phyloP scores from a whole-genome alignment of 92 coral and sea anemone species.

The Metridium senile region DNA sequence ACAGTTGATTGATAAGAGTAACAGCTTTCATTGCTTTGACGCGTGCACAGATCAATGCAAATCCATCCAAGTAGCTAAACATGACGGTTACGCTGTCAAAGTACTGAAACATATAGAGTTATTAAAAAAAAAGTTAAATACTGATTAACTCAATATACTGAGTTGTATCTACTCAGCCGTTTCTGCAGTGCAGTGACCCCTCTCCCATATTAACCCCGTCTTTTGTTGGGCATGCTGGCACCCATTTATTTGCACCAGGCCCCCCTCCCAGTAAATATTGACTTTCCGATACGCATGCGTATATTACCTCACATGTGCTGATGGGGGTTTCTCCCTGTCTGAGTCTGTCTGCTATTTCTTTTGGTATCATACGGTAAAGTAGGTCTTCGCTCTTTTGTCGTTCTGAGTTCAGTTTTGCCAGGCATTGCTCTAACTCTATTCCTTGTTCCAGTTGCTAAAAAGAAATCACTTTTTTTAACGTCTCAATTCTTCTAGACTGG shows the following conservation, averaged over 20 bases:
- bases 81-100: conserved; percentile 73
- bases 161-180: too few relatives aligned
- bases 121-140: too few relatives aligned
- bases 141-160: too few relatives aligned
- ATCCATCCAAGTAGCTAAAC: conserved; percentile 87
- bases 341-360: conserved; percentile 78
- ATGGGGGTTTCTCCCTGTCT: conserved; percentile 79
- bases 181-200: too few relatives aligned
- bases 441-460: conserved; percentile 82
- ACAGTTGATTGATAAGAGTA: conserved; percentile 75
- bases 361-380: conserved; percentile 79
- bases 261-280: too few relatives aligned
- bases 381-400: conserved; percentile 75
- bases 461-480: too few relatives aligned
- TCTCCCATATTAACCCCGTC: too few relatives aligned
- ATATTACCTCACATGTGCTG: conserved; percentile 76
- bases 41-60: conserved; percentile 75
- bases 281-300: too few relatives aligned
- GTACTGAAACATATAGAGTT: too few relatives aligned
- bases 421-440: conserved; percentile 73
- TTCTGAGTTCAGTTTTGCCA: conserved; percentile 68
- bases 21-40: conserved; percentile 78
- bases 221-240: too few relatives aligned
- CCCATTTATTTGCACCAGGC: too few relatives aligned
- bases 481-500: too few relatives aligned